Conservation (phyloP, 2,113 vertebrate genomes). For the Platycercus adscitus region DNA sequence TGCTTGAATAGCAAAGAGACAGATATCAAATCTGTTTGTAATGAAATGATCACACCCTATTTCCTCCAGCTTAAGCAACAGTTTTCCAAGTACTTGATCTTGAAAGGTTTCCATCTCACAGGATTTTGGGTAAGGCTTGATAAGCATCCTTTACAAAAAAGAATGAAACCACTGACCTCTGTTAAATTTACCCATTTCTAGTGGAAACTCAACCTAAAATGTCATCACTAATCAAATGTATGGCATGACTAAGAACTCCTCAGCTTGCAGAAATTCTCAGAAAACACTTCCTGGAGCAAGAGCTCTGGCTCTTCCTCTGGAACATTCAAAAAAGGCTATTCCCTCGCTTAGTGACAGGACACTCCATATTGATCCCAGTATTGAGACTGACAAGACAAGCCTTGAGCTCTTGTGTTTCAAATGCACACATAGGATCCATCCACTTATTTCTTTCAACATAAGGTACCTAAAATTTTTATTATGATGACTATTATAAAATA, state of each 20-base stretch:
- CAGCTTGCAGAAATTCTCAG: slow-evolving; percentile 13
- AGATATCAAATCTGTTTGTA: neutral
- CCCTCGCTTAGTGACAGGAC: neutral
- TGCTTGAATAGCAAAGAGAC: neutral
- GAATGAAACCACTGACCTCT: neutral
- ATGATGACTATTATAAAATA: neutral
- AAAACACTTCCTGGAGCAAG: neutral
- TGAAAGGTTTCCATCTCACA: slow-evolving; percentile 8
- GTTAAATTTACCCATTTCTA: neutral
- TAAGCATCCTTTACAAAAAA: slow-evolving; percentile 13
- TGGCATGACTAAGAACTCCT: neutral
- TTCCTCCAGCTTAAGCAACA: slow-evolving; percentile 23
- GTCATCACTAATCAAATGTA: neutral
- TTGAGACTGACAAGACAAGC: neutral
- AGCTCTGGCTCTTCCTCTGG: neutral
- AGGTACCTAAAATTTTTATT: neutral
- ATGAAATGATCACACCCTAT: slow-evolving; percentile 24
- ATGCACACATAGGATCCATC: neutral
- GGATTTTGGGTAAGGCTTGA: slow-evolving; percentile 4
- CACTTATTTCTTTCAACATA: neutral
- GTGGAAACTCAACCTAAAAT: neutral
- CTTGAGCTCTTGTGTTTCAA: neutral
- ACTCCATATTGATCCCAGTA: neutral
- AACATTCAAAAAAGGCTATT: neutral
- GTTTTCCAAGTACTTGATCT: slow-evolving; percentile 21